Evolutionary conservation across 1,140 invertebrate species (phyloP), one percentile per base, ranked within the genome.

Genomic region (Tetramorium simillimum): DNA sequence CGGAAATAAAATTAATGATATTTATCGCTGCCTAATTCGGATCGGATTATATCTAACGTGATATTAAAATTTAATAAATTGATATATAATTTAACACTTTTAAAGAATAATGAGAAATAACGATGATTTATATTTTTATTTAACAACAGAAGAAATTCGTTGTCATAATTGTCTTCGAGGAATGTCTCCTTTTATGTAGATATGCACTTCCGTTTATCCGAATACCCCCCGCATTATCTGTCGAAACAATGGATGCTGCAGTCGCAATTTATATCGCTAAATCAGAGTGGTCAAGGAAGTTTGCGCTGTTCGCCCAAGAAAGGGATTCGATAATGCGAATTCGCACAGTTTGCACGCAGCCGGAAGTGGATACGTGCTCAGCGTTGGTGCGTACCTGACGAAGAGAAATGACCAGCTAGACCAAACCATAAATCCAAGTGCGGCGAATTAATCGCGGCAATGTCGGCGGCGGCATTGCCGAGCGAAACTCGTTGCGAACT

Each of bases 401-500:
- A 94, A 94, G 93, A 94, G 92, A 94, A 94, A 94, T 93, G 93
- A 93, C 92, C 92, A 82, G 85, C 85, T 85, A 88, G 90, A 85
- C 92, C 87, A 89, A 91, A 93, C 93, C 92, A 94, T 94, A 94
- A 94, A 94, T 94, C 91, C 89, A 91, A 90, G 87, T 86, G 89
- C 91, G 86, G 87, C 87, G 93, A 92, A 94, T 94, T 94, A 94
- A 94, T 94, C 93, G 93, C 86, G 91, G 87, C 76, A 62, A 63
- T 84, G 90, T 80, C 84, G 86, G 87, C 73, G 72, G 70, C 60
- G 58, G 72, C 69, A 78, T 78, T 63, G 85, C 60, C 67, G 88
- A 88, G 88, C 82, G 91, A 94, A 94, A 94, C 94, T 94, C 92
- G 93, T 94, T 94, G 92, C 91, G 84, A 94, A 93, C 92, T 93